Evolutionary conservation across 2,888 invertebrate species (phyloP), one percentile per base, ranked within the genome.

Genomic region (Dolichomitus sp.): DNA sequence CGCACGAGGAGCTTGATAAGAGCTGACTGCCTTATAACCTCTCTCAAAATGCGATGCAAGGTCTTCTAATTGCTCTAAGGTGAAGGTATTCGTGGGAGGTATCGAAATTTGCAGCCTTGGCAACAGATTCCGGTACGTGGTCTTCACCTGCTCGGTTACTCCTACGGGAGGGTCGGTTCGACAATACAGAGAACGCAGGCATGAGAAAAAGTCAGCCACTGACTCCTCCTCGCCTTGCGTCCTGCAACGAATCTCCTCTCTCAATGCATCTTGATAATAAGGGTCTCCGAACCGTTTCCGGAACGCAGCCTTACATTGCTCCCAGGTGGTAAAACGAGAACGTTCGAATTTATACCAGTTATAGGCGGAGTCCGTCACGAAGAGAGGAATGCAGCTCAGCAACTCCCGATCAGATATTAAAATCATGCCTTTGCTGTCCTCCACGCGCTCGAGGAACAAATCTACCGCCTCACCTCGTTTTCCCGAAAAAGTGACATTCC

Each of bases 51-150:
- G 37, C 9, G 37, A 9, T 9, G 9, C 37, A 1, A 37, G 37
- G 2, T 37, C 4, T n/a, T 74, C 45, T 12, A 82, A n/a, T 0
- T 19, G 42, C 0, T 66, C 37, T 0, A 75, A 19, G 4, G 6
- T 57, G 0, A 14, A 0, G 0, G 61, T 7, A 0, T 52, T 54
- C 1, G 14, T 9, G 0, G 65, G 12, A 12, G 40, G 9, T 0
- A 75, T 79, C 0, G 63, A 63, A 0, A 19, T 19, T 42, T 75
- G 69, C 19, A 79, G 66, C 9, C 70, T 42, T 3, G 74, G 69
- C 0, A 63, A n/a, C 19, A 83, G n/a, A 30, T 83, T 79, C 0
- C 19, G 45, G 11, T 75, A 74, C 0, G 70, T 27, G 7, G 59
- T n/a, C 0, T 50, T 45, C 6, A 83, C 5, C 6, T 75, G 70